Evolutionary conservation across 1,140 invertebrate species (phyloP).

Genomic region (Metopolophium dirhodum): DNA sequence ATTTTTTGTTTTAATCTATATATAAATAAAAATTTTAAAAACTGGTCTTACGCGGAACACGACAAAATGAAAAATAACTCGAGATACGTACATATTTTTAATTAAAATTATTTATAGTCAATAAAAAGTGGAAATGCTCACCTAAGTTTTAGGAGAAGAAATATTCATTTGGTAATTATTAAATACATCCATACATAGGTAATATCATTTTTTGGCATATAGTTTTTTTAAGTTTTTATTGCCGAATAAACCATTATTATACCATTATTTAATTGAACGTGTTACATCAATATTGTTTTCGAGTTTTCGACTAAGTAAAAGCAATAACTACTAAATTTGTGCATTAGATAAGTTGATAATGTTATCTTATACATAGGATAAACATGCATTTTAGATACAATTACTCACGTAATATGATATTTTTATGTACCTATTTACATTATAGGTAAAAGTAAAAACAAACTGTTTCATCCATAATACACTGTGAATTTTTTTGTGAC

Average conservation of each 20-base stretch:
- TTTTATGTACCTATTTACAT: background rate
- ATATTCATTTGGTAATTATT: background rate
- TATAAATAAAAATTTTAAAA: background rate
- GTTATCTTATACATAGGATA: background rate
- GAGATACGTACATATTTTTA: background rate
- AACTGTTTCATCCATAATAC: background rate
- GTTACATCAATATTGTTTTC: background rate
- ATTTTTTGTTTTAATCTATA: background rate
- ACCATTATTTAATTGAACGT: background rate
- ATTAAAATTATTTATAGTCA: background rate
- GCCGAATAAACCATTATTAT: too few species aligned
- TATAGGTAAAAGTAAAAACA: background rate
- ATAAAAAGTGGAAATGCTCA: background rate
- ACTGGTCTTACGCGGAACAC: background rate
- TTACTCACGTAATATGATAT: background rate
- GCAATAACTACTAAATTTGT: background rate
- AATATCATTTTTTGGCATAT: too few species aligned
- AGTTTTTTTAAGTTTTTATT: background rate
- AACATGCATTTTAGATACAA: background rate
- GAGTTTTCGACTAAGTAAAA: background rate
- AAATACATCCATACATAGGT: background rate
- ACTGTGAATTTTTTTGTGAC: background rate
- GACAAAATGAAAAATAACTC: background rate
- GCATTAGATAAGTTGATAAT: background rate
- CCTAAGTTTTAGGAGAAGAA: background rate